Evolutionary conservation across 2,888 invertebrate species (phyloP), one percentile per base, ranked within the genome.

Genomic region (Tenthredo livida): DNA sequence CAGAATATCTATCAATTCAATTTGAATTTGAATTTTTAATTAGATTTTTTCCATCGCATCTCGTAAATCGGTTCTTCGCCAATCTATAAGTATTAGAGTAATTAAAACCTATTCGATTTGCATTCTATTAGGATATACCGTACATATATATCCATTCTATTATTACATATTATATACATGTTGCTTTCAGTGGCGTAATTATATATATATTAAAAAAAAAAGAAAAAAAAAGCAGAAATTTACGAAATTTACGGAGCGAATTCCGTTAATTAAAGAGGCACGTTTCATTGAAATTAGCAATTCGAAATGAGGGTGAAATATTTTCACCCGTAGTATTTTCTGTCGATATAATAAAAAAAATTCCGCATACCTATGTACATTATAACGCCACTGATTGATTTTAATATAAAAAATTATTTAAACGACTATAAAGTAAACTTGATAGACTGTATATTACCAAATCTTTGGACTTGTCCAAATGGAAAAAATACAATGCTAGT

Each of bases 401-500:
- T 43, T 54, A 40, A 85, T 83, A 47, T 65, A 50, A 80, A 65
- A 65, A 85, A 67, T 84, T 65, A 83, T 85, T n/a, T 33, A 86
- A 86, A 84, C 40, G n/a, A 85, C 37, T 61, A 85, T 25, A 73
- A 73, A 47, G 25, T 72, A 25, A 65, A 50, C 6, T 33, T 29
- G 54, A 70, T 40, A 84, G 82, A 83, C 75, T 83, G 85, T 86
- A 61, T 85, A 78, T 85, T 58, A 83, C 61, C 77, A 86, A 86
- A 54, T 47, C 43, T 67, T 83, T 83, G 84, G 33, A 85, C 73
- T 54, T 72, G 85, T 84, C 87, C 86, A 85, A 85, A 83, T 29
- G 43, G 47, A 85, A 86, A 37, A 86, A 88, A 90, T 90, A 90
- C 89, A 90, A 88, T 89, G 89, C 90, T 90, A 90, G 90, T 89